Base-by-base conservation (phyloP, 2,888 invertebrate species). In the Sinodicranocentrus sp. region DNA sequence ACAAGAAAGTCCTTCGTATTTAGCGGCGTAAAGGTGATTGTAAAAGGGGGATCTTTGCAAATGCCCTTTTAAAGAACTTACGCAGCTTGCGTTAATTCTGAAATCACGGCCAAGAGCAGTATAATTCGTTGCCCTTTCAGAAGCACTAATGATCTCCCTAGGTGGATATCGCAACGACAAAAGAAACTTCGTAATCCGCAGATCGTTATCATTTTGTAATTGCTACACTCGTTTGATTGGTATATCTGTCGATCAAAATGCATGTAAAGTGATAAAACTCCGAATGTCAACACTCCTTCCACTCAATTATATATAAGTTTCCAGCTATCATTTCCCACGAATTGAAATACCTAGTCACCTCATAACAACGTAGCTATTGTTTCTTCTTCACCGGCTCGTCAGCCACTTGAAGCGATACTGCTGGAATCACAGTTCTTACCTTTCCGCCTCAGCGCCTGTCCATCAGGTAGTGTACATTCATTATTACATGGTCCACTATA, bases 171-270 rank as follows among this genome's bases (percentile, higher is more conserved):
- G 63, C 52, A 52, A 75, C 33, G n/a, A 76, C 39, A 68, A 70
- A 57, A 77, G 67, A 57, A 68, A 68, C 15, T 23, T 57, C 52
- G 67, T 25, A 33, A 67, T 77, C 33, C 25, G 10, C 43, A 13
- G 21, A n/a, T 23, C n/a, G 33, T 77, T 57, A 68, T 67, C 75
- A 65, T 75, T 15, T 52, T 75, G 61, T 63, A 57, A 65, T 43
- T 61, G 8, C 13, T 61, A 21, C 23, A 21, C n/a, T 33, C 17
- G n/a, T 23, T 52, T 57, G 54, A 67, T 68, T 77, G 76, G 26
- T 25, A 33, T 68, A 68, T 77, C 39, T 57, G 57, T 77, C 76
- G 65, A 67, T 68, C 76, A 65, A 39, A 28, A 2, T 54, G 33
- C 28, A 21, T 52, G 65, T 28, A 25, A 8, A 48, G 1, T 28